phyloP scores from a whole-genome alignment of 2,888 invertebrate species.

The Synanthedon myopaeformis region DNA sequence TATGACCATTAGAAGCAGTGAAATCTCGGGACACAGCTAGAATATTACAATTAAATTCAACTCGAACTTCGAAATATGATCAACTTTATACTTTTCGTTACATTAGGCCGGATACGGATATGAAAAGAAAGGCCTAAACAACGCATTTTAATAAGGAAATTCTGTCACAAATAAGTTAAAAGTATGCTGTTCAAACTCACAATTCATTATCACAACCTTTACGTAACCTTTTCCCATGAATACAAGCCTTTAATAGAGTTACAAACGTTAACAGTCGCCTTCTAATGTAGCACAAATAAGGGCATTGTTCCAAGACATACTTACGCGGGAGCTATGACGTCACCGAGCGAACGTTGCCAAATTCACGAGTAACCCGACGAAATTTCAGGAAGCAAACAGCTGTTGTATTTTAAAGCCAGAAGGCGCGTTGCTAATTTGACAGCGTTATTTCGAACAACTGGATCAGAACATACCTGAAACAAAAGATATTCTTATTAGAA shows the following conservation, averaged over 20 bases:
- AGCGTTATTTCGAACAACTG: conserved; percentile 1
- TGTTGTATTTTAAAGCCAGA: neutral
- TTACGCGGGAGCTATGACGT: conserved; percentile 25
- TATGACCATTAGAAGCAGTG: too few relatives aligned
- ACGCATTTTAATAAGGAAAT: too few relatives aligned
- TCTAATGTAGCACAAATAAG: conserved; percentile 11
- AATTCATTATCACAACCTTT: neutral
- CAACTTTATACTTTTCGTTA: too few relatives aligned
- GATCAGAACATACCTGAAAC: conserved; percentile 27
- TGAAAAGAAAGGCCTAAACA: too few relatives aligned
- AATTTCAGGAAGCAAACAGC: conserved; percentile 4
- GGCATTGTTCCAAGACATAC: conserved; percentile 29
- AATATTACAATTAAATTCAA: too few relatives aligned
- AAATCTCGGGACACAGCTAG: too few relatives aligned
- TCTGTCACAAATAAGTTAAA: too few relatives aligned
- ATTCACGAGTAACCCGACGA: conserved; percentile 4
- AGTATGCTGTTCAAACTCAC: neutral
- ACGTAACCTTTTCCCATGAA: neutral
- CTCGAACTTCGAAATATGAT: too few relatives aligned
- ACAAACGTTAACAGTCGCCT: neutral
- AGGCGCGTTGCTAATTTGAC: conserved; percentile 10
- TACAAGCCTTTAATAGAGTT: neutral
- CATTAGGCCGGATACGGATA: too few relatives aligned
- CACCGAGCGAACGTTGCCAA: conserved; percentile 10
- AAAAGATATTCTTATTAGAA: conserved; percentile 8